Evolutionary conservation across 2,113 vertebrate species (phyloP).

Genomic region (Otolemur garnettii): DNA sequence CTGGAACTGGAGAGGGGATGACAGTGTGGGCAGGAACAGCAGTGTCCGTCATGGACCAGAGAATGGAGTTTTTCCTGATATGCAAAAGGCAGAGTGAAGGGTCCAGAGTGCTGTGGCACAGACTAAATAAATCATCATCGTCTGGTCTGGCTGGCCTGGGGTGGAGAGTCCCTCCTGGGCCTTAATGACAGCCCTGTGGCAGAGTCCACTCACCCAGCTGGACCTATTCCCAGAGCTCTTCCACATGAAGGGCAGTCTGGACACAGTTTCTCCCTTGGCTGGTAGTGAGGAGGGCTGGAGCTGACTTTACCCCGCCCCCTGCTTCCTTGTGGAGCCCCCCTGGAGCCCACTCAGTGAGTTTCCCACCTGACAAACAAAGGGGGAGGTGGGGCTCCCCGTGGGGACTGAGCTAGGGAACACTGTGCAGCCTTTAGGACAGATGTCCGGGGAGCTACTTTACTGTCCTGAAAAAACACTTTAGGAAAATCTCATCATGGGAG

Average conservation of each 20-base stretch:
- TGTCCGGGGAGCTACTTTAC: not conserved
- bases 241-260: not conserved
- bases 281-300: not conserved
- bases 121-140: not conserved
- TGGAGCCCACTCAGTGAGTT: not conserved
- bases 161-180: not conserved
- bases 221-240: not conserved
- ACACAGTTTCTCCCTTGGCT: not conserved
- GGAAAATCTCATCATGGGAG: not conserved
- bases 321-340: not conserved
- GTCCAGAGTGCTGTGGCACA: not conserved
- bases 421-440: not conserved
- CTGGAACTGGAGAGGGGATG: not conserved
- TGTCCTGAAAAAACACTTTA: accelerated
- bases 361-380: accelerated
- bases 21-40: no score
- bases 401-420: not conserved
- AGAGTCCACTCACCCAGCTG: no score
- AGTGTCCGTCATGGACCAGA: not conserved
- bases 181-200: no score
- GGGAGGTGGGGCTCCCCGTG: not conserved
- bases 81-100: not conserved
- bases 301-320: not conserved
- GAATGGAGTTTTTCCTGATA: not conserved
- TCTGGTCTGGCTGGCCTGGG: not conserved